These are phyloP conservation scores for Caenorhabditis parvicauda DNA, from an alignment of 2,888 invertebrate genomes.

Conservation along the genomic window DNA sequence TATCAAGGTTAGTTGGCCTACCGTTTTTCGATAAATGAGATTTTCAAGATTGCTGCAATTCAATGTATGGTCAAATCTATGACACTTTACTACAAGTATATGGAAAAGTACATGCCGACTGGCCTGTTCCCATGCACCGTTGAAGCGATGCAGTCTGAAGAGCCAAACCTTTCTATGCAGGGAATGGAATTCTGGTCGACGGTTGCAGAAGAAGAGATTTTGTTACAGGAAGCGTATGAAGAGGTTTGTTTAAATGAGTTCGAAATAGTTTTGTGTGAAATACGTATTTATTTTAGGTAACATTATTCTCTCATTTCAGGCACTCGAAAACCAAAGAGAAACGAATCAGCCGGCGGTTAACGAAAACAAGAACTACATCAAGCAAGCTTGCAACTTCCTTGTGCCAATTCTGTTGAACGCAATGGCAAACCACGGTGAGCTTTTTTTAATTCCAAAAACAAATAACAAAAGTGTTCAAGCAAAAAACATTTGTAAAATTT, in stretches of 20 bases:
- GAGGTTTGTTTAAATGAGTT: no score
- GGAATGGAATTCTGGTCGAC: slow-evolving; percentile 99
- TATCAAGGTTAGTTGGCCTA: slow-evolving; percentile 72
- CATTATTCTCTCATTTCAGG: no score
- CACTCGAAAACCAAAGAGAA: no score
- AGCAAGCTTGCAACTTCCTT: slow-evolving; percentile 13
- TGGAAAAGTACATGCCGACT: slow-evolving; percentile 98
- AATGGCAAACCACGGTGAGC: slow-evolving; percentile 27
- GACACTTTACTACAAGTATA: slow-evolving; percentile 94
- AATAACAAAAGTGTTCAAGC: no score
- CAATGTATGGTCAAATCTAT: slow-evolving; percentile 98
- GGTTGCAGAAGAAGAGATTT: slow-evolving; percentile 98
- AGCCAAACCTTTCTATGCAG: slow-evolving; percentile 77
- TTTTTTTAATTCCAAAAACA: background rate
- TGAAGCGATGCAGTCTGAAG: slow-evolving; percentile 95
- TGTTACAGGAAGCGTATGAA: slow-evolving; percentile 85
- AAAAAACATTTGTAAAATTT: background rate
- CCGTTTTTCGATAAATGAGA: no score
- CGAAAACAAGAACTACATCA: no score
- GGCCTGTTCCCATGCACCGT: slow-evolving; percentile 96
- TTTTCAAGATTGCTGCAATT: slow-evolving; percentile 76
- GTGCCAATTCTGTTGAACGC: slow-evolving; percentile 18
- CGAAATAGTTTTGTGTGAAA: no score
- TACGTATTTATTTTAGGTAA: background rate
- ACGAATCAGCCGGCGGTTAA: background rate